Evolutionary conservation across 2,113 vertebrate genomes (phyloP), one percentile per base, ranked within the genome.

Genomic region (Lutjanus erythropterus): DNA sequence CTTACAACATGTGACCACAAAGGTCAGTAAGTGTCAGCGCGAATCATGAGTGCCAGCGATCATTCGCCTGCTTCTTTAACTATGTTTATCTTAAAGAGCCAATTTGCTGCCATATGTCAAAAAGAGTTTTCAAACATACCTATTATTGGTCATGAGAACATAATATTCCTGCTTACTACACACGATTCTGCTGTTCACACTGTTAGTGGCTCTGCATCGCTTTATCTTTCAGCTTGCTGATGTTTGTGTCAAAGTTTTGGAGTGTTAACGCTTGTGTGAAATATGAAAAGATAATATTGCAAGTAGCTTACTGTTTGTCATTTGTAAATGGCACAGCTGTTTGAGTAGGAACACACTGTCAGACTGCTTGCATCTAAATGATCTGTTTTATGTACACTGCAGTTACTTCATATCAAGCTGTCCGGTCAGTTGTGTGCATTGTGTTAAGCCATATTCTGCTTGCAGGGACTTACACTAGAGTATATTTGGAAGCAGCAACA

Each of bases 11-110:
- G 29, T 65, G 69, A n/a, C 64, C 49, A 41, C 8, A 39, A 19
- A 23, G 70, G 69, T 74, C 21, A 35, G 16, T 6, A 15, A 21
- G 58, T 70, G 58, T 62, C 62, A 71, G 49, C 9, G 29, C 50
- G 9, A 70, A 73, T 42, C 47, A 3, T 37, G 16, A 69, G 6
- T 18, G 21, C 27, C 42, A 62, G 27, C 31, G 55, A 1, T 58
- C 9, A 66, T 50, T n/a, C 33, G 10, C 33, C 47, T 46, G 19
- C 9, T 16, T 47, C 27, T 65, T 52, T 55, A 53, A 39, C 14
- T 46, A 3, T 84, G 19, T 3, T 23, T n/a, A 44, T 50, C 3
- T 65, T 1, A 55, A 44, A 21, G 29, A 73, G 15, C 19, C 6
- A 25, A n/a, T 29, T 44, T 27, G 2, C 18, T 52, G 2, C 42